Conservation (phyloP, 2,888 invertebrate genomes). For the Xanthorhoe spadicearia region DNA sequence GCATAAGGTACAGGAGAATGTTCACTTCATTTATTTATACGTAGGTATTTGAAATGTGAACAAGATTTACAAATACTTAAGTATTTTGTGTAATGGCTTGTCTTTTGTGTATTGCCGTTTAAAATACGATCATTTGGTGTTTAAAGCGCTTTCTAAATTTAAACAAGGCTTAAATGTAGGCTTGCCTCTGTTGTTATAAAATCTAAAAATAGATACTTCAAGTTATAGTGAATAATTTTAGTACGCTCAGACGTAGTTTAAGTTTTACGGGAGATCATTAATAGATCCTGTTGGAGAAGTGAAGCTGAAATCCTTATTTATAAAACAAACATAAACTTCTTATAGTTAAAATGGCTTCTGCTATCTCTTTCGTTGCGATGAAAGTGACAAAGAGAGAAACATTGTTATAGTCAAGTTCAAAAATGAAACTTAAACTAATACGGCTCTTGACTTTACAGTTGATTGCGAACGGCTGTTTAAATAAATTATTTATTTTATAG, state of each 20-base stretch:
- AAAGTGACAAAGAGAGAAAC: not conserved
- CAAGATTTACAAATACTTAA: not conserved
- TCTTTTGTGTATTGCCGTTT: too few relatives aligned
- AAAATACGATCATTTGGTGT: too few relatives aligned
- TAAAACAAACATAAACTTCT: not conserved
- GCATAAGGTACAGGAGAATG: too few relatives aligned
- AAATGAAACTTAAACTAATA: not conserved
- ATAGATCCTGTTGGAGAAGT: constrained; percentile 12
- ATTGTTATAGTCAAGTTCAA: not conserved
- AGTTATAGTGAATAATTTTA: not conserved
- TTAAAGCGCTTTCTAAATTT: too few relatives aligned
- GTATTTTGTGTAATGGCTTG: not conserved
- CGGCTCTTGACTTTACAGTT: not conserved
- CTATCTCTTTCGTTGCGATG: not conserved
- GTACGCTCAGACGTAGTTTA: not conserved
- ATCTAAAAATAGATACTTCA: not conserved
- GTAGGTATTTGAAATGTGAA: too few relatives aligned
- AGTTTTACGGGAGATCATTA: not conserved
- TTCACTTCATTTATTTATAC: too few relatives aligned
- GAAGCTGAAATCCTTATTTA: not conserved
- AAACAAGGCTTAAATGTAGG: too few relatives aligned
- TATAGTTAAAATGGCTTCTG: not conserved
- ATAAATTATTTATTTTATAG: too few relatives aligned
- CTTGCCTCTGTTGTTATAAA: too few relatives aligned
- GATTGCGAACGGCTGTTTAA: not conserved